These are phyloP conservation scores for Gymnodraco acuticeps DNA, from an alignment of 2,797 vertebrate species.

Conservation along the genomic window DNA sequence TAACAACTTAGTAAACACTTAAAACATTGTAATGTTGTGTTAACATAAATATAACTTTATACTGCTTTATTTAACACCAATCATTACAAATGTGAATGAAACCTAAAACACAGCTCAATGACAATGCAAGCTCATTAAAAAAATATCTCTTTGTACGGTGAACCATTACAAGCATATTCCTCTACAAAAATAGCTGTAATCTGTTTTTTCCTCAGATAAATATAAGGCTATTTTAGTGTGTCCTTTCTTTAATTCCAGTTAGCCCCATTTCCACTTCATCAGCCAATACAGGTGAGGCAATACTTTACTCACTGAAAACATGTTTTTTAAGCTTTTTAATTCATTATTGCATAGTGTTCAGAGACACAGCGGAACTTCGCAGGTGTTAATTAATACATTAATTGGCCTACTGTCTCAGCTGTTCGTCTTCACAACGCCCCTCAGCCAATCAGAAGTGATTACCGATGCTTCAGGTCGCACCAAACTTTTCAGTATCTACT, in stretches of 20 bases:
- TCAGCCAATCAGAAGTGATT: slow-evolving; percentile 48
- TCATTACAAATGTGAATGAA: background rate
- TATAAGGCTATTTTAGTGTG: background rate
- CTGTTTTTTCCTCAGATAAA: background rate
- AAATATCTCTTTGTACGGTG: background rate
- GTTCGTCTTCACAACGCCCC: slow-evolving; percentile 20
- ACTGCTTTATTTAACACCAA: background rate
- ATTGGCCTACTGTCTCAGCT: slow-evolving; percentile 48
- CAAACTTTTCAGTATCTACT: no score
- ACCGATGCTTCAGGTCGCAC: background rate
- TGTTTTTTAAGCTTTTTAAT: background rate
- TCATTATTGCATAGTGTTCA: background rate
- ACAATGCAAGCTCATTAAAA: background rate
- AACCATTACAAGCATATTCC: background rate
- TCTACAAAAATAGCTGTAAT: background rate
- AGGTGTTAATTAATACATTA: slow-evolving; percentile 16
- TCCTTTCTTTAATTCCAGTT: background rate
- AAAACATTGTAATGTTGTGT: no score
- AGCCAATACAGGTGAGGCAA: background rate
- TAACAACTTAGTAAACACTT: no score
- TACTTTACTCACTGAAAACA: background rate
- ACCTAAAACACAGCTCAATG: background rate
- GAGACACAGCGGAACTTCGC: background rate
- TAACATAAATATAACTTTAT: background rate
- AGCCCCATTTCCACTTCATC: background rate